These are phyloP conservation scores for Carduelis carduelis DNA, from an alignment of 2,797 vertebrate genomes.

Conservation along the genomic window DNA sequence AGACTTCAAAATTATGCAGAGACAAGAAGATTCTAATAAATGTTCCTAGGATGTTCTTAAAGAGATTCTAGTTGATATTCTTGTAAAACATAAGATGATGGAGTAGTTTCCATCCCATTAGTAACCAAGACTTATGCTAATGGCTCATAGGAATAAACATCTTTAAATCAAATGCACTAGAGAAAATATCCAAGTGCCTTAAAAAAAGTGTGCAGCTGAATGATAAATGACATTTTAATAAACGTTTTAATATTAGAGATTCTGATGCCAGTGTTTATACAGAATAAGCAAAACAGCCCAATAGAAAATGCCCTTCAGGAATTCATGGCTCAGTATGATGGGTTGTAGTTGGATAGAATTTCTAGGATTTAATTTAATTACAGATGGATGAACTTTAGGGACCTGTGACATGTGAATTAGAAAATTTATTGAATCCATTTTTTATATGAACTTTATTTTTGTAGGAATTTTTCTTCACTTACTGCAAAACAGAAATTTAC, in stretches of 20 bases:
- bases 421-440: background rate
- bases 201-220: background rate
- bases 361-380: background rate
- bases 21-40: background rate
- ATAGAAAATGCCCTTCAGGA: background rate
- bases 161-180: conserved; percentile 16
- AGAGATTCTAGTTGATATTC: background rate
- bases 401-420: background rate
- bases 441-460: background rate
- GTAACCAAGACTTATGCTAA: conserved; percentile 6
- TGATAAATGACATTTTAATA: conserved; percentile 23
- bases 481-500: background rate
- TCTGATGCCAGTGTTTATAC: background rate
- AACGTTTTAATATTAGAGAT: background rate
- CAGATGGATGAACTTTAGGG: background rate
- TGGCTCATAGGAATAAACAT: background rate
- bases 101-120: conserved; percentile 20
- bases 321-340: background rate
- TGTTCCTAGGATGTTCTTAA: background rate
- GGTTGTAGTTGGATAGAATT: background rate
- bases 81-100: background rate
- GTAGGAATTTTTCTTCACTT: background rate
- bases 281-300: background rate
- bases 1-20: background rate
- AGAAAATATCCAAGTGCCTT: background rate